Base-by-base conservation (phyloP, 30 jellyfish, hydroid and myxozoan genomes). In the Sanderia malayensis region DNA sequence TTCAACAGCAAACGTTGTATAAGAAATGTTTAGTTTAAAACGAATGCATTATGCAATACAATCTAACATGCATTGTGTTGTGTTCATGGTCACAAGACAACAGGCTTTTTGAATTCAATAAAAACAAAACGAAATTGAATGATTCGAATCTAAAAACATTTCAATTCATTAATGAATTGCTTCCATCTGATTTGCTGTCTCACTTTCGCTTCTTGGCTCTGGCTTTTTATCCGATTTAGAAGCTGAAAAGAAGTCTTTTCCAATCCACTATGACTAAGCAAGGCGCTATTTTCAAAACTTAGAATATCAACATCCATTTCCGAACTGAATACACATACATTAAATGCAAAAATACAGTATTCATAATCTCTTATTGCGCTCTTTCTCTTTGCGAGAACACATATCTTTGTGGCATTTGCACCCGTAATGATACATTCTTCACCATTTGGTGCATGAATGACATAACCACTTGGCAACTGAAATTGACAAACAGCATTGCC, bases 121-220 rank as follows among this genome's bases (percentile, higher is more conserved):
- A n/a, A n/a, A n/a, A n/a, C n/a, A n/a, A n/a, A n/a, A n/a, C n/a
- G n/a, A n/a, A n/a, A n/a, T n/a, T n/a, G n/a, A n/a, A n/a, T n/a
- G n/a, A n/a, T n/a, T n/a, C n/a, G n/a, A n/a, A n/a, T n/a, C n/a
- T n/a, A n/a, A n/a, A n/a, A n/a, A n/a, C n/a, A n/a, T 27, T 61
- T 55, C 11, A 74, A 69, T 28, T 74, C 86, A 31, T 46, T 62
- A 9, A 10, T 49, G 23, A 58, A 74, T 46, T 74, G 74, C 4
- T 60, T 60, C 86, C 86, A 74, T 29, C 86, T 44, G 18, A 20
- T 58, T 46, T 58, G 66, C 29, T 41, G 77, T 31, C 86, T 59
- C 21, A 10, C 34, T 21, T 59, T 59, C 33, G 65, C 61, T 2
- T 27, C 58, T 32, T 34, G 27, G 58, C 44, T 44, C 17, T 31